These are phyloP conservation scores for Chitala chitala DNA, from an alignment of 2,113 vertebrate species.

Conservation along the genomic window DNA sequence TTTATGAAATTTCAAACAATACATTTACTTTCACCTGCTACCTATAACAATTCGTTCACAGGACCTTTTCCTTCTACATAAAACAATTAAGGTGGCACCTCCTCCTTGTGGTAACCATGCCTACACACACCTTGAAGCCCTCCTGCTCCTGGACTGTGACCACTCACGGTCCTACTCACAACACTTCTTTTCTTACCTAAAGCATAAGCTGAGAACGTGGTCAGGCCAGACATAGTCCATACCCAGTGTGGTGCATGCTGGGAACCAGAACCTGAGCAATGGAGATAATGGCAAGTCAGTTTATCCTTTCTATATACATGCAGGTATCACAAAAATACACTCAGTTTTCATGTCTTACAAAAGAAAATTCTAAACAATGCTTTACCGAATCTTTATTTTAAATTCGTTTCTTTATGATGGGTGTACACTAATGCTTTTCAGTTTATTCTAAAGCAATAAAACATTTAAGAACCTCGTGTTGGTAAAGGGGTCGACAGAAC, in stretches of 20 bases:
- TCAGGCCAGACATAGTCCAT: slow-evolving; percentile 53
- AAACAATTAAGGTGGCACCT: too few species aligned
- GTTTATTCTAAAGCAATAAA: too few species aligned
- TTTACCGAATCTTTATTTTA: neutral
- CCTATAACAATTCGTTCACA: too few species aligned
- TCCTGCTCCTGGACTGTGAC: neutral
- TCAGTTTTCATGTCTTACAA: neutral
- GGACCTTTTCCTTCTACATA: too few species aligned
- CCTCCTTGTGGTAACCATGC: too few species aligned
- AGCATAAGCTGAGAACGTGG: slow-evolving; percentile 52
- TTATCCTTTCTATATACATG: neutral
- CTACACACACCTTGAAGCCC: too few species aligned
- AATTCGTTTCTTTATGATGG: too few species aligned
- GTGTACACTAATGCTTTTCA: too few species aligned
- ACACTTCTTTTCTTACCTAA: slow-evolving; percentile 46
- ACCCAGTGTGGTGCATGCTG: slow-evolving; percentile 48
- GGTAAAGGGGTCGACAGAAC: neutral
- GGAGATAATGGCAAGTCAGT: neutral
- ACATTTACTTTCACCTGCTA: too few species aligned
- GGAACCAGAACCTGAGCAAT: slow-evolving; percentile 43
- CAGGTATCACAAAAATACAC: neutral
- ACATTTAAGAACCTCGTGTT: neutral
- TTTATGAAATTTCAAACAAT: too few species aligned
- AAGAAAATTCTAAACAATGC: neutral
- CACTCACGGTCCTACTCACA: neutral